These are phyloP conservation scores for Trogon surrucura DNA, from an alignment of 2,113 vertebrate species.

Conservation along the genomic window DNA sequence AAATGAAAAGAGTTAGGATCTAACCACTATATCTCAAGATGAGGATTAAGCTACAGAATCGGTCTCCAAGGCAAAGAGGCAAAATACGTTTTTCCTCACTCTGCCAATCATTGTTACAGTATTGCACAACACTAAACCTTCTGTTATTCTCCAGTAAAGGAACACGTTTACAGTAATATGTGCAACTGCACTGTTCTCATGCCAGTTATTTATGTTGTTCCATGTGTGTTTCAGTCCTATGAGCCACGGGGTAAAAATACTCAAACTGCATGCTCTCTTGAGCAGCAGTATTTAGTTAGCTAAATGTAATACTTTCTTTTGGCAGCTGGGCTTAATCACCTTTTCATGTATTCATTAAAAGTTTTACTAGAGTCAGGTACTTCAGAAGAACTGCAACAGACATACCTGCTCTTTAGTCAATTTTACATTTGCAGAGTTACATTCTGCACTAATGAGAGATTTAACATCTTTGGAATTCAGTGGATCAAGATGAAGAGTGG, in stretches of 20 bases:
- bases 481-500: constrained; percentile 95
- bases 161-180: background rate
- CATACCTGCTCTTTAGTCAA: constrained; percentile 90
- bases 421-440: constrained; percentile 78
- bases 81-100: background rate
- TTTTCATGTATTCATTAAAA: background rate
- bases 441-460: constrained; percentile 86
- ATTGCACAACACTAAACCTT: background rate
- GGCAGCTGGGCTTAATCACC: background rate
- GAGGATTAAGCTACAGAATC: background rate
- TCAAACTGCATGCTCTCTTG: background rate
- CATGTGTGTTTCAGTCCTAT: background rate
- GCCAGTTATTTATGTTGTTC: background rate
- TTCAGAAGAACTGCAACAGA: background rate
- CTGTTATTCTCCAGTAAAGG: background rate
- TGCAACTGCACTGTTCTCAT: background rate
- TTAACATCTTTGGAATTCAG: constrained; percentile 89
- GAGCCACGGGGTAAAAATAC: background rate
- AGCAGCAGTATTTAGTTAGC: background rate
- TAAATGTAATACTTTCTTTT: background rate
- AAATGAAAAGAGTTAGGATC: background rate
- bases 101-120: background rate
- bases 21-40: background rate
- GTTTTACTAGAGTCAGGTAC: background rate
- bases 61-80: background rate